phyloP scores from a whole-genome alignment of 2,888 invertebrate genomes.

The Dolomedes plantarius region DNA sequence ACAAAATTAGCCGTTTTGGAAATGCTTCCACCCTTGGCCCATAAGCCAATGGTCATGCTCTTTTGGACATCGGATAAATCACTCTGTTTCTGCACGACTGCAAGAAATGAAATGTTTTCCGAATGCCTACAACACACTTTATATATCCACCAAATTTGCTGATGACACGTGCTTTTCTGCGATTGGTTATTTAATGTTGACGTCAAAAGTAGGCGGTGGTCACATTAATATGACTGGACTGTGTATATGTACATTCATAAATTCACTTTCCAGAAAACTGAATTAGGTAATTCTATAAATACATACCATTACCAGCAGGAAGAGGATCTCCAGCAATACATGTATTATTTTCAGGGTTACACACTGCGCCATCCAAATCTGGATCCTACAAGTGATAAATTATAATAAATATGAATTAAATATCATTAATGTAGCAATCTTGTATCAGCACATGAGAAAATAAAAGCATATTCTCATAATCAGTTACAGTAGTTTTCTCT shows the following conservation, averaged over 20 bases:
- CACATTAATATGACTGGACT: too few species aligned
- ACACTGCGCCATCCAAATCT: slow-evolving; percentile 74
- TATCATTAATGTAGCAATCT: too few species aligned
- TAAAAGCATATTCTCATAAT: too few species aligned
- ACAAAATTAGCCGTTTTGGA: too few species aligned
- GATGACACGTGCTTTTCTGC: neutral
- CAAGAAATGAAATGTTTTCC: neutral
- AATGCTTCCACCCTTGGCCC: neutral
- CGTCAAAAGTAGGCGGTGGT: too few species aligned
- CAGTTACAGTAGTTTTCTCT: too few species aligned
- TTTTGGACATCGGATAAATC: neutral
- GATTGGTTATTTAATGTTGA: neutral
- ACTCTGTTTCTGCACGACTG: neutral
- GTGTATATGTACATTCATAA: too few species aligned
- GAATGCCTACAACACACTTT: neutral
- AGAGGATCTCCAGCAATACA: slow-evolving; percentile 74
- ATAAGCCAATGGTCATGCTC: neutral
- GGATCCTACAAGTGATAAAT: slow-evolving; percentile 73
- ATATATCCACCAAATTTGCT: neutral
- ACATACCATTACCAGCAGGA: slow-evolving; percentile 76
- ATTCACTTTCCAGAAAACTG: too few species aligned
- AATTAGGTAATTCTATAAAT: too few species aligned
- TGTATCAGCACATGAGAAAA: too few species aligned
- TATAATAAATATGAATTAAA: neutral
- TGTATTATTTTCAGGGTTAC: slow-evolving; percentile 73